Conservation (phyloP, 2,113 vertebrate genomes). For the Apteryx mantelli region DNA sequence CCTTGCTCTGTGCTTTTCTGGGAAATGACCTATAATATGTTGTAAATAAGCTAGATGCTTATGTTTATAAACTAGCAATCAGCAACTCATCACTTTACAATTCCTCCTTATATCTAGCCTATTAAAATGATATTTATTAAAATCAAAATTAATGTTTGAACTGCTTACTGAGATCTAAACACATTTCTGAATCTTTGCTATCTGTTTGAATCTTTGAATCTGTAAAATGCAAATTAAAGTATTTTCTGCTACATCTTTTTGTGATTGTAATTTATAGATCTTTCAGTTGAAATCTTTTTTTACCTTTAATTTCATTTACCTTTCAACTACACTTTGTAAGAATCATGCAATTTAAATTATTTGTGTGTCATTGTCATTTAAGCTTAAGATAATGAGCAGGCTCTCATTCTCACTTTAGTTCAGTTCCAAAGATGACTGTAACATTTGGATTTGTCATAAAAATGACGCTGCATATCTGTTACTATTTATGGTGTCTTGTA, state of each 20-base stretch:
- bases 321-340: background rate
- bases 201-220: constrained; percentile 40
- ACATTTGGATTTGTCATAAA: background rate
- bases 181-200: constrained; percentile 53
- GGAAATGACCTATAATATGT: constrained; percentile 43
- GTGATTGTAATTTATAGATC: background rate
- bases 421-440: background rate
- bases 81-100: background rate
- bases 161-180: constrained; percentile 31
- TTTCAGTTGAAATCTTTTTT: background rate
- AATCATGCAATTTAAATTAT: background rate
- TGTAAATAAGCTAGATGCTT: constrained; percentile 60
- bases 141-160: constrained; percentile 40
- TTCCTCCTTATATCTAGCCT: background rate
- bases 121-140: constrained; percentile 59
- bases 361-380: background rate
- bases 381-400: background rate
- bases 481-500: background rate
- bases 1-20: constrained; percentile 37
- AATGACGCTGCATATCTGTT: background rate
- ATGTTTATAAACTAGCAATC: constrained; percentile 37
- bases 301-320: background rate
- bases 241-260: constrained; percentile 61
- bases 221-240: constrained; percentile 69
- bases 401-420: background rate